Base-by-base conservation (phyloP, 2,113 vertebrate genomes). In the Bagarius yarrelli region DNA sequence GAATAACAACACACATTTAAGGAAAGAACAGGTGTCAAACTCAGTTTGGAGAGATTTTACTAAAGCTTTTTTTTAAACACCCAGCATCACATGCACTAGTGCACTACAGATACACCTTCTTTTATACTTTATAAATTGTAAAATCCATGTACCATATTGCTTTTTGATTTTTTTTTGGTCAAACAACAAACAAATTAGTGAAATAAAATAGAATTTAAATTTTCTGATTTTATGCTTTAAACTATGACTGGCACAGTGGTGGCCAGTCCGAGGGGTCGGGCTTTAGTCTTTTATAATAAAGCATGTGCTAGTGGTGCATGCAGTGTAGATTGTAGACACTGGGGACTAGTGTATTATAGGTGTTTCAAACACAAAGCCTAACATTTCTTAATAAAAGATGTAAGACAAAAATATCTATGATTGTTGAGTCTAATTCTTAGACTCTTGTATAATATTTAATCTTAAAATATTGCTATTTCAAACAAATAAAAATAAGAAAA, bases 11-110 rank as follows among this genome's bases (percentile, higher is more conserved):
- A 25, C 50, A 52, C 0, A 34, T 21, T 19, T 32, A 14, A 23
- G 13, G 5, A 50, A 55, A 55, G 19, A 55, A 73, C n/a, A 55
- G 27, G 52, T 73, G 70, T 73, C 70, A 73, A 73, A 23, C 70
- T 73, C n/a, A 19, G 23, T 4, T 71, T 67, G 27, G 40, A 12
- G 47, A 47, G 19, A 1, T 18, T 40, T n/a, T n/a, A n/a, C n/a
- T n/a, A n/a, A n/a, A n/a, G n/a, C n/a, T n/a, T n/a, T n/a, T n/a
- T n/a, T n/a, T n/a, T n/a, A n/a, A n/a, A n/a, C n/a, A n/a, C n/a
- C n/a, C n/a, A n/a, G n/a, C n/a, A n/a, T n/a, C n/a, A n/a, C n/a
- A n/a, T n/a, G 3, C 36, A 40, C 36, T 40, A 40, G 9, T 36
- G 63, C 61, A 61, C 61, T 36, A 36, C 8, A 64, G 18, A 36